A percentile compares a stretch with the other conserved stretches of the same genome.
Evolutionary conservation across 2,797 vertebrate species (phyloP).

Genomic region (Antennarius maculatus): DNA sequence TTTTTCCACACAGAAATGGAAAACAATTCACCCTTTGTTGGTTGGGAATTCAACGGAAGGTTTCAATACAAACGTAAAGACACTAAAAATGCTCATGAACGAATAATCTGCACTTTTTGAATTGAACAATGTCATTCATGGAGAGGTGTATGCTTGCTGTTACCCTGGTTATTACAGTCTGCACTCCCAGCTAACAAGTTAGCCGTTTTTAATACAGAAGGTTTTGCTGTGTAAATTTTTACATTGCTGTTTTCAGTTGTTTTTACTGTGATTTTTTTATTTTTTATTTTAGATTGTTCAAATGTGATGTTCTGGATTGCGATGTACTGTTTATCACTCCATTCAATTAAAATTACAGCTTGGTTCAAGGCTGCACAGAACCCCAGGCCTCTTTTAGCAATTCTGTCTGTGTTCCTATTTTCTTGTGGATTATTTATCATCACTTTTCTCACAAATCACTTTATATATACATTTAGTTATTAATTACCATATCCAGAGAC

Average conservation of each 20-base stretch:
- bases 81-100: slow-evolving; percentile 66
- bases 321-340: slow-evolving; percentile 52
- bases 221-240: slow-evolving; percentile 52
- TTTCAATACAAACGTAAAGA: slow-evolving; percentile 17
- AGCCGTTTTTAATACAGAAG: slow-evolving; percentile 15
- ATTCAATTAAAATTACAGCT: slow-evolving; percentile 71
- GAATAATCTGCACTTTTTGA: slow-evolving; percentile 88
- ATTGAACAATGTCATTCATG: slow-evolving; percentile 50
- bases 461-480: too few relatives aligned
- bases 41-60: slow-evolving; percentile 8
- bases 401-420: slow-evolving; percentile 19
- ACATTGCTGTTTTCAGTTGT: slow-evolving; percentile 41
- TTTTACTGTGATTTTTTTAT: slow-evolving; percentile 60
- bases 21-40: background rate
- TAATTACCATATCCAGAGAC: too few relatives aligned
- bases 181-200: slow-evolving; percentile 35
- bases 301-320: slow-evolving; percentile 56
- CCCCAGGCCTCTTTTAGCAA: slow-evolving; percentile 10
- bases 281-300: slow-evolving; percentile 50
- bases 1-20: slow-evolving; percentile 1
- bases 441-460: too few relatives aligned
- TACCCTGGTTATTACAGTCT: slow-evolving; percentile 42
- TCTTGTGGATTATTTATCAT: slow-evolving; percentile 11
- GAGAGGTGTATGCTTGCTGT: slow-evolving; percentile 44
- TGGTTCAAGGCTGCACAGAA: slow-evolving; percentile 55